A percentile compares a stretch with the other conserved stretches of the same genome.
phyloP scores from a whole-genome alignment of 2,797 vertebrate genomes.

The Notoglanidium macrostoma region DNA sequence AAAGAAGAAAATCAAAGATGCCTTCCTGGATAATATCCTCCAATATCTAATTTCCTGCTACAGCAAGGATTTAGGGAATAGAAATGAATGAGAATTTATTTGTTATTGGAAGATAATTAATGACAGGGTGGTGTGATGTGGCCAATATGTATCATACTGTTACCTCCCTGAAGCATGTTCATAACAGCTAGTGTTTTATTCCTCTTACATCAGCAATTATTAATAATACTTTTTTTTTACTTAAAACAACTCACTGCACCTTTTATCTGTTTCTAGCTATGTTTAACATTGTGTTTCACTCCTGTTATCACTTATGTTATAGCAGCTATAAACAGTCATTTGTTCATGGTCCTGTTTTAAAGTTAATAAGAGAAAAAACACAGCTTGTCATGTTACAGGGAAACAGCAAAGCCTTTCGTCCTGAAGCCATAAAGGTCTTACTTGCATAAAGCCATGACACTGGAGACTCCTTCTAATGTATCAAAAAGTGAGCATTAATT shows the following conservation, averaged over 20 bases:
- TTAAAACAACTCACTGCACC: neutral
- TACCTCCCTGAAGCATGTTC: neutral
- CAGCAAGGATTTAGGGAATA: no score
- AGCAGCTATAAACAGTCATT: neutral
- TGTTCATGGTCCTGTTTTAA: conserved; percentile 4
- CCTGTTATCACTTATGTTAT: conserved; percentile 1
- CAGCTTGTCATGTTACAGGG: neutral
- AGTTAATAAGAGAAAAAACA: conserved; percentile 1
- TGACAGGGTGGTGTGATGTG: neutral
- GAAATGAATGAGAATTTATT: neutral
- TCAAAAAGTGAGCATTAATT: neutral
- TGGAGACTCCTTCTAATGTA: neutral
- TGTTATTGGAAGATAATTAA: neutral
- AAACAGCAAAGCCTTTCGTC: neutral
- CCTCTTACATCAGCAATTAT: neutral
- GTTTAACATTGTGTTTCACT: neutral
- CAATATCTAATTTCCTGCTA: neutral
- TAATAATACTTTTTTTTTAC: neutral
- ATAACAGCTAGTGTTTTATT: neutral
- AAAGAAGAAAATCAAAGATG: neutral
- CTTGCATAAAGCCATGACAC: neutral
- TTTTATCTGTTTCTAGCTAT: neutral
- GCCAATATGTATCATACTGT: neutral
- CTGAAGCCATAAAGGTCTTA: neutral
- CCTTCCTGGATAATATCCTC: conserved; percentile 3